Evolutionary conservation across 2,888 invertebrate genomes (phyloP).

Genomic region (Lapara coniferarum): DNA sequence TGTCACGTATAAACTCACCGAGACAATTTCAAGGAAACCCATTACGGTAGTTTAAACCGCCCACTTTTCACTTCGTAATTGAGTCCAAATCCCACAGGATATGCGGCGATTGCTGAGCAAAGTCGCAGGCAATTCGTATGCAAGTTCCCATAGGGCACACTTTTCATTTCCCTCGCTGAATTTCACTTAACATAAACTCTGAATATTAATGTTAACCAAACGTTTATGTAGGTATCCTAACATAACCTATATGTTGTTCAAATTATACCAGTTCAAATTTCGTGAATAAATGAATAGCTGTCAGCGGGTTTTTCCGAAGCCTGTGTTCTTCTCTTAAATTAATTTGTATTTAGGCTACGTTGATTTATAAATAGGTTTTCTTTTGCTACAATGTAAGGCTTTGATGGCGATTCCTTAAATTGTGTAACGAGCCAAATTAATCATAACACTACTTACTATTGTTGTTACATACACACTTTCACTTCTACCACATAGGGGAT

Average conservation of each 20-base stretch:
- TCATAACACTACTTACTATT: too few species aligned
- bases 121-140: background rate
- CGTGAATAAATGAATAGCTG: constrained; percentile 38
- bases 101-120: background rate
- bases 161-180: constrained; percentile 31
- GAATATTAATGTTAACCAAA: constrained; percentile 50
- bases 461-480: too few species aligned
- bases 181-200: constrained; percentile 35
- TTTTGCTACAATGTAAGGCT: too few species aligned
- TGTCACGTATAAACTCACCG: too few species aligned
- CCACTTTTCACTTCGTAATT: background rate
- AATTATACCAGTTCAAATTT: constrained; percentile 39
- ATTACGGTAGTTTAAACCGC: background rate
- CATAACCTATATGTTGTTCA: constrained; percentile 31
- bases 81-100: constrained; percentile 15
- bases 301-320: constrained; percentile 15
- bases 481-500: too few species aligned
- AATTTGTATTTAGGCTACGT: constrained; percentile 19
- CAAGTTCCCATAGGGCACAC: constrained; percentile 18
- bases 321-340: background rate
- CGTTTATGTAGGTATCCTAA: constrained; percentile 40
- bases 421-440: too few species aligned
- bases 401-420: too few species aligned
- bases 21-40: background rate
- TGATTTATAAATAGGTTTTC: constrained; percentile 12